These are phyloP conservation scores for Trichomalopsis sarcophagae DNA, from an alignment of 1,140 invertebrate genomes.

Conservation along the genomic window DNA sequence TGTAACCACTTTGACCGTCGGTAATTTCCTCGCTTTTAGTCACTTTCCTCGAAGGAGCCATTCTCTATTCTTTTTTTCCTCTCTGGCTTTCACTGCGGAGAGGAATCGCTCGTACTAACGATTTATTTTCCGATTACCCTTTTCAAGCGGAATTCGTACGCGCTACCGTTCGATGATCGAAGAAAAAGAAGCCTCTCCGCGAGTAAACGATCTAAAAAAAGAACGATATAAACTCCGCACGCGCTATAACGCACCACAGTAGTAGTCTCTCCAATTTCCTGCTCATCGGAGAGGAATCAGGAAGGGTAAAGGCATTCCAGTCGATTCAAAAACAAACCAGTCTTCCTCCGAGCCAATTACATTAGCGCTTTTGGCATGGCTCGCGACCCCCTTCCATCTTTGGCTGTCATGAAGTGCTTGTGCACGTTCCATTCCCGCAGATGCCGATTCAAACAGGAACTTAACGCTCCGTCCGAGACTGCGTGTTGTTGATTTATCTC, in stretches of 20 bases:
- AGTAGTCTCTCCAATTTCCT: slow-evolving; percentile 9
- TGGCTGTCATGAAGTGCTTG: slow-evolving; percentile 10
- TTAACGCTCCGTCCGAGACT: neutral
- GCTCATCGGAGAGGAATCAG: neutral
- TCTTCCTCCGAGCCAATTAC: slow-evolving; percentile 18
- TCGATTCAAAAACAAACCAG: slow-evolving; percentile 23
- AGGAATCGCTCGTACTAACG: neutral
- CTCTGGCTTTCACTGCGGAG: neutral
- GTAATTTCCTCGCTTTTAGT: neutral
- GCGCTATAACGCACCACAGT: neutral
- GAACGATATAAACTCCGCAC: neutral
- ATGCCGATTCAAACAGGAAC: neutral
- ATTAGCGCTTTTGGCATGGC: slow-evolving; percentile 25
- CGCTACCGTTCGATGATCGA: neutral
- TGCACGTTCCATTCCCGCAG: neutral
- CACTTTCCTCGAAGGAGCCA: neutral
- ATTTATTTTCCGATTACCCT: neutral
- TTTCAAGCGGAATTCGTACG: neutral
- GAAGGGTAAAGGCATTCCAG: neutral
- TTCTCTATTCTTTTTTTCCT: neutral
- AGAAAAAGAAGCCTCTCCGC: neutral
- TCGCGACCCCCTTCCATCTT: neutral
- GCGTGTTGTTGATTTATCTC: neutral
- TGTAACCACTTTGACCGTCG: neutral
- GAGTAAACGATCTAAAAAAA: neutral